These are phyloP conservation scores for Alviniconcha strummeri DNA, from an alignment of 2,888 invertebrate genomes.

Conservation along the genomic window DNA sequence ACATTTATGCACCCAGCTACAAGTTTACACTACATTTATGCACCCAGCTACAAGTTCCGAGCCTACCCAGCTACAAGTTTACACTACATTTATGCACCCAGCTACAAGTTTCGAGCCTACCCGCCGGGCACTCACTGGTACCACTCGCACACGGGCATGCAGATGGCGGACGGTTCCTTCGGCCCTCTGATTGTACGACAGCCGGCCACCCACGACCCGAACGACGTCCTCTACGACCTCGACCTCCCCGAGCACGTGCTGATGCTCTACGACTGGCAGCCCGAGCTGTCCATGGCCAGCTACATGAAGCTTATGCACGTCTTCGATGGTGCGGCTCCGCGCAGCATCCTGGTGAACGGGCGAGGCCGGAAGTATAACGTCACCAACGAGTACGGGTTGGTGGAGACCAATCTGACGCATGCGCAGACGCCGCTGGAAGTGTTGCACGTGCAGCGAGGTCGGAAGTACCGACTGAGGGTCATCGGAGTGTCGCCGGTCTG, in stretches of 20 bases:
- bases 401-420: constrained; percentile 29
- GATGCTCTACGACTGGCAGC: constrained; percentile 89
- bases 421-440: constrained; percentile 52
- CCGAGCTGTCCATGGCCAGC: constrained; percentile 71
- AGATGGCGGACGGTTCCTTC: constrained; percentile 62
- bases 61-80: constrained; percentile 42
- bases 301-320: constrained; percentile 90
- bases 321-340: constrained; percentile 35
- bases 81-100: neutral
- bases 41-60: constrained; percentile 49
- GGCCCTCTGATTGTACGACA: constrained; percentile 62
- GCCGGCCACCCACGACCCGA: constrained; percentile 87
- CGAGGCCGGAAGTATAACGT: constrained; percentile 44
- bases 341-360: constrained; percentile 46
- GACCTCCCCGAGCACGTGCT: constrained; percentile 92
- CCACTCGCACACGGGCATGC: constrained; percentile 67
- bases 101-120: constrained; percentile 55
- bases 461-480: constrained; percentile 54
- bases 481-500: constrained; percentile 51
- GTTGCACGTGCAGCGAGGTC: constrained; percentile 46
- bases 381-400: constrained; percentile 30
- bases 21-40: too few species aligned
- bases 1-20: too few species aligned
- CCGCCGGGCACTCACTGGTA: constrained; percentile 66
- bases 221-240: constrained; percentile 89